Percentiles rank a stretch among this genome's conserved stretches.
phyloP scores from a whole-genome alignment of 2,888 invertebrate species.

The Gisinianus flammeolus region DNA sequence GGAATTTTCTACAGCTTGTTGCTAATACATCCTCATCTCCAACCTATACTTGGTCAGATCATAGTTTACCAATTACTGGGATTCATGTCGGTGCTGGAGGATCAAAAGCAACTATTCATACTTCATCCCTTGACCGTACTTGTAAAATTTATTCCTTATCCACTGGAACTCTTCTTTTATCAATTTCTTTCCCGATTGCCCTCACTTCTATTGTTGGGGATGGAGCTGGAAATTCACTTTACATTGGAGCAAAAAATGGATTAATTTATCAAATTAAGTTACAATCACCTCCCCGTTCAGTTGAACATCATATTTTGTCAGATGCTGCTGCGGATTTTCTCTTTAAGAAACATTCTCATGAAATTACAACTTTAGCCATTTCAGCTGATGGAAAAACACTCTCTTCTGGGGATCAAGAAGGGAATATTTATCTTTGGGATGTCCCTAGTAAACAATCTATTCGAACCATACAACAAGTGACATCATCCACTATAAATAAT shows the following conservation, averaged over 20 bases:
- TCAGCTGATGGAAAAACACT: constrained; percentile 75
- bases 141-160: constrained; percentile 80
- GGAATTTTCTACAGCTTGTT: constrained; percentile 72
- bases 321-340: constrained; percentile 64
- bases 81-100: constrained; percentile 76
- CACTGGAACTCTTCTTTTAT: constrained; percentile 73
- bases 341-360: constrained; percentile 73
- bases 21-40: constrained; percentile 64
- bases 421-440: constrained; percentile 80
- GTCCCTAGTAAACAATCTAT: constrained; percentile 76
- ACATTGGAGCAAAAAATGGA: constrained; percentile 76
- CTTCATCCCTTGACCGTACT: constrained; percentile 81
- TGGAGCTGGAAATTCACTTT: constrained; percentile 72
- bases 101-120: constrained; percentile 72
- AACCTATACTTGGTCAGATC: constrained; percentile 76
- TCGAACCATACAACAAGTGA: constrained; percentile 65
- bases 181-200: constrained; percentile 74
- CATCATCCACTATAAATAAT: not conserved
- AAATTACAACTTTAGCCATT: constrained; percentile 74
- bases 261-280: constrained; percentile 73
- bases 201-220: constrained; percentile 75
- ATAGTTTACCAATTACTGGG: constrained; percentile 80
- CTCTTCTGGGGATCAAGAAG: constrained; percentile 78
- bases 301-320: constrained; percentile 71
- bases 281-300: constrained; percentile 70